Evolutionary conservation across 2,888 invertebrate genomes (phyloP).

Genomic region (Cosmia trapezina): DNA sequence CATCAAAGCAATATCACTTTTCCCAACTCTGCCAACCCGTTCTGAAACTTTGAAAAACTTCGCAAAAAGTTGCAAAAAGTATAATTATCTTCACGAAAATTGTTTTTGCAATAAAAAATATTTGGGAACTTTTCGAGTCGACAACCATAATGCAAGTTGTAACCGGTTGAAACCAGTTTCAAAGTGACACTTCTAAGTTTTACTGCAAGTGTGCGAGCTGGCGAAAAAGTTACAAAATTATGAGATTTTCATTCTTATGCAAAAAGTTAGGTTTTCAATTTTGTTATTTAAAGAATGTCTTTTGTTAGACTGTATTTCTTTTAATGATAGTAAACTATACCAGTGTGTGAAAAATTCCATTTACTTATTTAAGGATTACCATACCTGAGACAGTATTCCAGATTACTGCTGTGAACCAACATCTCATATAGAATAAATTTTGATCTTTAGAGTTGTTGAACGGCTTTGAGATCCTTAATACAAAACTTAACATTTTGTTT

Average conservation of each 20-base stretch:
- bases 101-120: conserved; percentile 7
- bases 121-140: conserved; percentile 33
- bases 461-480: too few species aligned
- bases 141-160: conserved; percentile 66
- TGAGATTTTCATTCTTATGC: conserved; percentile 61
- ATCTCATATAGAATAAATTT: too few species aligned
- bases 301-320: neutral
- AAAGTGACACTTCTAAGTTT: conserved; percentile 70
- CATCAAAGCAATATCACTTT: conserved; percentile 45
- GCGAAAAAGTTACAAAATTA: conserved; percentile 65
- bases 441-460: too few species aligned
- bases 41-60: conserved; percentile 42
- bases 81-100: conserved; percentile 45
- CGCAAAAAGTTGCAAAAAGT: conserved; percentile 39
- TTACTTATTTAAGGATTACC: too few species aligned
- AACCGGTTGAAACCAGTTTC: conserved; percentile 68
- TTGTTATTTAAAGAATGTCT: neutral
- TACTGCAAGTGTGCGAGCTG: conserved; percentile 54
- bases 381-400: too few species aligned
- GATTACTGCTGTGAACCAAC: too few species aligned
- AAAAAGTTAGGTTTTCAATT: conserved; percentile 43
- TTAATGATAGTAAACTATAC: neutral
- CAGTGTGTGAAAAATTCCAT: neutral
- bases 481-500: too few species aligned
- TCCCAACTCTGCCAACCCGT: conserved; percentile 44